Base-by-base conservation (phyloP, 2,113 vertebrate genomes). In the Campylomormyrus numenius region DNA sequence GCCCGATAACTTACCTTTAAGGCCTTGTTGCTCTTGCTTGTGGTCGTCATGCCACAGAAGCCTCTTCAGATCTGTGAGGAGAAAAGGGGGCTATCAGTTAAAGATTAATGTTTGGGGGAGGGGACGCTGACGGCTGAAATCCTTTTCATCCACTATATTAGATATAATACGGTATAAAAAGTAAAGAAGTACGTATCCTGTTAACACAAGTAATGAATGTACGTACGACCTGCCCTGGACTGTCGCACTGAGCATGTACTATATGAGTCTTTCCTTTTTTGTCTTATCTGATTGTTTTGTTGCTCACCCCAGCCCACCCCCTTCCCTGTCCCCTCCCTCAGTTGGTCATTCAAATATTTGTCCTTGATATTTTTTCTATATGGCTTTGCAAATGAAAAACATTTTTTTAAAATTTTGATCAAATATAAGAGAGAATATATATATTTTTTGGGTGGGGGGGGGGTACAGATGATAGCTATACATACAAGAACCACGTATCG, bases 41-140 rank as follows among this genome's bases (percentile, higher is more conserved):
- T 94, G 94, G 96, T 96, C 96, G 96, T 96, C 96, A 96, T 96
- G 95, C 96, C 96, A 95, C 95, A 94, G 93, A 94, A 95, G 93
- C 94, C 94, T 89, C 88, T 92, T 92, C 94, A 95, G 91, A 95
- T 94, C 96, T 96, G 52, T n/a, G n/a, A 89, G 92, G 88, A 93
- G 45, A 45, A 77, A 83, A 92, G 62, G 77, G 8, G 88, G 31
- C 87, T 39, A 49, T 17, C 53, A 70, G 24, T 90, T 87, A 77
- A n/a, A 77, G 27, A 17, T 27, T 6, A 8, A 17, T 13, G 21
- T 31, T 50, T n/a, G 19, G 74, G 13, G 35, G 53, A 56, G 27
- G 31, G 35, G 35, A 8, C 6, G 15, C 74, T 66, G 58, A 66
- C 2, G 0, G 58, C 58, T 31, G 62, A 70, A 31, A 31, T 70